These are phyloP conservation scores for Cerastis leucographa DNA, from an alignment of 2,888 invertebrate genomes.

Conservation along the genomic window DNA sequence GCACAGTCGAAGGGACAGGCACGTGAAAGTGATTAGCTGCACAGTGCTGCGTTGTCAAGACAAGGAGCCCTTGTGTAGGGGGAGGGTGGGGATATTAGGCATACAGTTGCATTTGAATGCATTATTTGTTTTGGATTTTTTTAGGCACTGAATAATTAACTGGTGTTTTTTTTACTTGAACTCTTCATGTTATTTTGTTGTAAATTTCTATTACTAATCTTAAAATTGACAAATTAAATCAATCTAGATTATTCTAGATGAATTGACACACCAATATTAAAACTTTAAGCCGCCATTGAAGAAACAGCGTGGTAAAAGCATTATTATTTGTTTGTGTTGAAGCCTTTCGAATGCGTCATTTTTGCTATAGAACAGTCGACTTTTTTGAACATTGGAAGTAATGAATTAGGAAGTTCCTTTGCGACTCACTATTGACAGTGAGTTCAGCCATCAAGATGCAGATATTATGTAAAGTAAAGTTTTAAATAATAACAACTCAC, in stretches of 20 bases:
- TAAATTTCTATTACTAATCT: no score
- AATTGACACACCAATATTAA: neutral
- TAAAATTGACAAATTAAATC: neutral
- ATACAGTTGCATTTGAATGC: neutral
- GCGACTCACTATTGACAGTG: neutral
- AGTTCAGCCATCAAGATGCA: neutral
- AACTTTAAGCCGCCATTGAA: neutral
- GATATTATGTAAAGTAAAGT: neutral
- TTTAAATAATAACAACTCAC: neutral
- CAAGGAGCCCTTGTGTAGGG: slow-evolving; percentile 80
- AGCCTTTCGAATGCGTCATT: neutral
- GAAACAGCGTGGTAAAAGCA: neutral
- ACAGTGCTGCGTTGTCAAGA: slow-evolving; percentile 84
- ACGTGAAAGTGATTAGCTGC: slow-evolving; percentile 88
- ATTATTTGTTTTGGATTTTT: neutral
- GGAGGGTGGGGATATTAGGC: slow-evolving; percentile 62
- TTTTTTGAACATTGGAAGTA: neutral
- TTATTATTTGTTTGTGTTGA: neutral
- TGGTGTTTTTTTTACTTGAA: neutral
- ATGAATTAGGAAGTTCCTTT: neutral
- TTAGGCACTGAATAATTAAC: neutral
- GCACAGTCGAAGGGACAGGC: slow-evolving; percentile 78
- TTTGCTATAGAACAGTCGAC: neutral
- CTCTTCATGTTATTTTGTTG: neutral
- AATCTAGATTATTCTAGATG: neutral